Evolutionary conservation across 2,113 vertebrate species (phyloP).

Genomic region (Orientallactaga bullata): DNA sequence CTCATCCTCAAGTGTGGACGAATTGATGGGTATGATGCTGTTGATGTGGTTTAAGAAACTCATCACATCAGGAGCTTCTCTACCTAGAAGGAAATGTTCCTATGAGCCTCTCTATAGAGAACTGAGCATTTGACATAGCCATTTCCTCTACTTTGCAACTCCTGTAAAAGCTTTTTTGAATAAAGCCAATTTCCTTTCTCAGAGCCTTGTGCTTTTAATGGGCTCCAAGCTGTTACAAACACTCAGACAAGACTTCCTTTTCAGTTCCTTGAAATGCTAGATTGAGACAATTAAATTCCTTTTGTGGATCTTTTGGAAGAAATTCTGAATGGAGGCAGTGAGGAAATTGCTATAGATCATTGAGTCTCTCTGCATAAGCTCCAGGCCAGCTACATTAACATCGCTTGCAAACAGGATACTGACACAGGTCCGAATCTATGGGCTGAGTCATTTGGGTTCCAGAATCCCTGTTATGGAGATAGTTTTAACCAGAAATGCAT

Average conservation of each 20-base stretch:
- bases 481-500: background rate
- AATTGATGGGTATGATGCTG: background rate
- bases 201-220: conserved; percentile 69
- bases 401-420: background rate
- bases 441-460: background rate
- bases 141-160: conserved; percentile 1
- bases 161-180: conserved; percentile 63
- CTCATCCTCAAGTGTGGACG: background rate
- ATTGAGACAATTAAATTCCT: conserved; percentile 70
- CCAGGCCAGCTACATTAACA: background rate
- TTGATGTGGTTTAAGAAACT: background rate
- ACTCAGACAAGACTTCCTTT: conserved; percentile 62
- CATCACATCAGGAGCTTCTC: background rate
- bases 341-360: conserved; percentile 47
- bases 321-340: background rate
- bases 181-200: conserved; percentile 55
- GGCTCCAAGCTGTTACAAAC: conserved; percentile 63
- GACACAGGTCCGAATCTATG: too few species aligned
- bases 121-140: background rate
- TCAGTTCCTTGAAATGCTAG: conserved; percentile 60
- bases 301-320: conserved; percentile 62
- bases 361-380: background rate
- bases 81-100: background rate
- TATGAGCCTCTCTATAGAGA: background rate
- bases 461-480: background rate